Percentiles rank a stretch among this genome's conserved stretches.
These are phyloP conservation scores for Papilio aristodemus DNA, from an alignment of 1,140 invertebrate genomes.

Conservation along the genomic window DNA sequence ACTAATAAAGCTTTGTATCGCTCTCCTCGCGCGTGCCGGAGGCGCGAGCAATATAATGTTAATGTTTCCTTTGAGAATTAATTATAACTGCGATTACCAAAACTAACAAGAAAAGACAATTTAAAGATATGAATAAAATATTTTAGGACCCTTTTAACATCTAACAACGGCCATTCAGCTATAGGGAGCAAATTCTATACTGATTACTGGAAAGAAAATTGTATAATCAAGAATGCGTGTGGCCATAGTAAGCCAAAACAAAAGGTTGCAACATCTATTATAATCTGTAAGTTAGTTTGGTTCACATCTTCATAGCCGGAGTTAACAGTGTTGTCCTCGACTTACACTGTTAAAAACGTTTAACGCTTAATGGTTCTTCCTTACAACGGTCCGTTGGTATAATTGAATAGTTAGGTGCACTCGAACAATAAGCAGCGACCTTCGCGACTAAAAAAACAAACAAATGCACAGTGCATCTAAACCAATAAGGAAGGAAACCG, in stretches of 20 bases:
- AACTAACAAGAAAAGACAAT: background rate
- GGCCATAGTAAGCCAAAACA: too few species aligned
- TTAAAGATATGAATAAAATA: slow-evolving; percentile 11
- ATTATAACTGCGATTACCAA: slow-evolving; percentile 17
- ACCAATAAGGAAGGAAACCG: slow-evolving; percentile 65
- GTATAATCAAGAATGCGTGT: too few species aligned
- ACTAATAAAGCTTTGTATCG: slow-evolving; percentile 8
- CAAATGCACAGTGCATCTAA: slow-evolving; percentile 52
- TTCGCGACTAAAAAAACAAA: slow-evolving; percentile 16
- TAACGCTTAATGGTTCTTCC: slow-evolving; percentile 10
- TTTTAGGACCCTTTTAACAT: background rate
- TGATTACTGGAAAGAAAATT: too few species aligned
- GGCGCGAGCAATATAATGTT: slow-evolving; percentile 11
- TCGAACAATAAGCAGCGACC: slow-evolving; percentile 27
- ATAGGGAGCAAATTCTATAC: background rate
- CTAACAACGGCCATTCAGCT: background rate
- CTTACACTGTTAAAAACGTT: too few species aligned
- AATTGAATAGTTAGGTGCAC: slow-evolving; percentile 13
- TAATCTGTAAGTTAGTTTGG: too few species aligned
- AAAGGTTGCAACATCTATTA: too few species aligned
- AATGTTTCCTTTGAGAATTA: slow-evolving; percentile 18
- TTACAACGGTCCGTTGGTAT: slow-evolving; percentile 20
- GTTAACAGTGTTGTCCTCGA: too few species aligned
- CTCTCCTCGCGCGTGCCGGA: too few species aligned
- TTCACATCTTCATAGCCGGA: too few species aligned